These are phyloP conservation scores for Oreohelix idahoensis DNA, from an alignment of 1,140 invertebrate species.

Conservation along the genomic window DNA sequence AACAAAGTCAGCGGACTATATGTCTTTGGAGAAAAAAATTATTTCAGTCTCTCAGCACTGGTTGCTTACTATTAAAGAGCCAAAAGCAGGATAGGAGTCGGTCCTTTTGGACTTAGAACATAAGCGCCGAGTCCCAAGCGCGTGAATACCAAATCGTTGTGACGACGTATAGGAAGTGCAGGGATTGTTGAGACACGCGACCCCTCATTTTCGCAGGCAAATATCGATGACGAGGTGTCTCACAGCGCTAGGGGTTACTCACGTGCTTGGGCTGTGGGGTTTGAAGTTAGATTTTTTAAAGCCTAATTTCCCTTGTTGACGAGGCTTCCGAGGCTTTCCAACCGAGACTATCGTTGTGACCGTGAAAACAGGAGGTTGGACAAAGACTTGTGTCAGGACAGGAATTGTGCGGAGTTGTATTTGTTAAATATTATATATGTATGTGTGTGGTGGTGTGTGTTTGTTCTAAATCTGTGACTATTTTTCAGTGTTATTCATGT, in stretches of 20 bases:
- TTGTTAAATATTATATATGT: no score
- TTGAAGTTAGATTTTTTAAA: neutral
- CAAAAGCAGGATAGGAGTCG: no score
- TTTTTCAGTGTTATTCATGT: no score
- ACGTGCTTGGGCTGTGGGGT: neutral
- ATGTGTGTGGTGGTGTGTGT: no score
- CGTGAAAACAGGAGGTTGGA: no score
- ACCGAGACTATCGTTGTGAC: no score
- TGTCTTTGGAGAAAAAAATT: neutral
- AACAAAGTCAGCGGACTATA: neutral
- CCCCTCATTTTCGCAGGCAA: neutral
- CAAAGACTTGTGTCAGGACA: no score
- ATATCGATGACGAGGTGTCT: neutral
- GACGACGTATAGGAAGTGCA: neutral
- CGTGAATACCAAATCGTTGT: neutral
- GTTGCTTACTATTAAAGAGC: neutral
- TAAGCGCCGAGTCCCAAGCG: no score
- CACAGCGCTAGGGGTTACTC: neutral
- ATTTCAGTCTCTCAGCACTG: neutral
- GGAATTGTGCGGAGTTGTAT: no score
- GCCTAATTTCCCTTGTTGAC: neutral
- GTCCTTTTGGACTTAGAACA: neutral
- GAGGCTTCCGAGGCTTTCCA: neutral
- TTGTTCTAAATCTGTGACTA: no score
- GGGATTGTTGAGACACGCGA: neutral